phyloP scores from a whole-genome alignment of 2,113 vertebrate genomes.

The Eudyptes chrysolophus region DNA sequence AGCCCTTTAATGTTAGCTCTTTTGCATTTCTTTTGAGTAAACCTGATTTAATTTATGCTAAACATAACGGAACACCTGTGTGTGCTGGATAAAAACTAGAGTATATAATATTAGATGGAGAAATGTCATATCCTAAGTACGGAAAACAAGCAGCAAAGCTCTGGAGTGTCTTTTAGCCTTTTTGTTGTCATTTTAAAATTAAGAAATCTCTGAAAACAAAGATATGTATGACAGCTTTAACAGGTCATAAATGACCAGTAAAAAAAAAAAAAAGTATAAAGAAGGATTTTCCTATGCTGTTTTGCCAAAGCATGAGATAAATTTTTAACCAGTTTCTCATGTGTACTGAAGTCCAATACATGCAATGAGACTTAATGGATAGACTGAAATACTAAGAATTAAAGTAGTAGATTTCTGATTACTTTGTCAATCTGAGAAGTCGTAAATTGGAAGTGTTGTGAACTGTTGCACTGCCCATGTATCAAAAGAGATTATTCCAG shows the following conservation, averaged over 20 bases:
- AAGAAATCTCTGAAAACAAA: neutral
- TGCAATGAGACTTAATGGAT: neutral
- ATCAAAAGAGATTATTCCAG: neutral
- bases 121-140: neutral
- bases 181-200: neutral
- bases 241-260: neutral
- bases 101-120: neutral
- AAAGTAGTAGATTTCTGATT: neutral
- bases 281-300: neutral
- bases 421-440: neutral
- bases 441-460: neutral
- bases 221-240: neutral
- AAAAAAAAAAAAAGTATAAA: neutral
- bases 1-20: neutral
- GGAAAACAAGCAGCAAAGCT: neutral
- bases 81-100: neutral
- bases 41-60: conserved; percentile 50
- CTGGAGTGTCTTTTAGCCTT: neutral
- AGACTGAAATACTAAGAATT: neutral
- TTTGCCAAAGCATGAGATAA: neutral
- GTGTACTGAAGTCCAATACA: neutral
- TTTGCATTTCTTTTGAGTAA: conserved; percentile 31
- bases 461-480: neutral
- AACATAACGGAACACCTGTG: conserved; percentile 34
- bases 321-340: neutral